These are phyloP conservation scores for Drosophila atripex DNA, from an alignment of 2,888 invertebrate genomes.

Conservation along the genomic window DNA sequence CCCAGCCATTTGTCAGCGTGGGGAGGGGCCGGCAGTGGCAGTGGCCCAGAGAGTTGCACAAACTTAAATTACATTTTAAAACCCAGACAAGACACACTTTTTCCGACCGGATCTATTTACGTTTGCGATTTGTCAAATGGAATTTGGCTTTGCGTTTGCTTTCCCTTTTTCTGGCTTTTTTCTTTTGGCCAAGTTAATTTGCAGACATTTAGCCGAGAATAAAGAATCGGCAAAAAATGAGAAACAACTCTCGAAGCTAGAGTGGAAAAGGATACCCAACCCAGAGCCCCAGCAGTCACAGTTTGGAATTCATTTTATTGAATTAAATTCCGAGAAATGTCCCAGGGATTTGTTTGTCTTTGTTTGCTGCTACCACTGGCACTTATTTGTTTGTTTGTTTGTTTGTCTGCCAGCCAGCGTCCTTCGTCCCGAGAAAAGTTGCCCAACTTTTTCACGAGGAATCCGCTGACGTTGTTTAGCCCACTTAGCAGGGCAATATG, in stretches of 20 bases:
- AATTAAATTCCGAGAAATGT: constrained; percentile 49
- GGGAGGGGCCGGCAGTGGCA: background rate
- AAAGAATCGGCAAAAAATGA: constrained; percentile 12
- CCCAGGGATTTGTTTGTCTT: constrained; percentile 45
- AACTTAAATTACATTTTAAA: constrained; percentile 43
- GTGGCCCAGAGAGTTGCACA: constrained; percentile 15
- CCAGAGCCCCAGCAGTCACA: constrained; percentile 8
- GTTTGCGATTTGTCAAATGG: constrained; percentile 45
- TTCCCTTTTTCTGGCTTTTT: constrained; percentile 7
- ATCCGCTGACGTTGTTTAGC: constrained; percentile 37
- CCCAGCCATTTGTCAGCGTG: constrained; percentile 34
- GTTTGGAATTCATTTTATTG: constrained; percentile 40
- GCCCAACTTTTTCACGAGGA: constrained; percentile 3
- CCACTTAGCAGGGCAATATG: constrained; percentile 42
- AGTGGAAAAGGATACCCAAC: constrained; percentile 45
- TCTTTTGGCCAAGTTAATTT: constrained; percentile 60
- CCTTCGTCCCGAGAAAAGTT: constrained; percentile 21
- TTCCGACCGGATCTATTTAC: constrained; percentile 36
- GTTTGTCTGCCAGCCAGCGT: constrained; percentile 3
- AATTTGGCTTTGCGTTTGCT: constrained; percentile 37
- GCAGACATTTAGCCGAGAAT: constrained; percentile 36
- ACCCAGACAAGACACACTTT: constrained; percentile 10
- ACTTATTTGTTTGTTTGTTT: constrained; percentile 32
- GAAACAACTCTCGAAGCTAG: constrained; percentile 31
- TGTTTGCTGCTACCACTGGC: constrained; percentile 27